Evolutionary conservation across 2,888 invertebrate genomes (phyloP), one percentile per base, ranked within the genome.

Genomic region (Mayetiola destructor): DNA sequence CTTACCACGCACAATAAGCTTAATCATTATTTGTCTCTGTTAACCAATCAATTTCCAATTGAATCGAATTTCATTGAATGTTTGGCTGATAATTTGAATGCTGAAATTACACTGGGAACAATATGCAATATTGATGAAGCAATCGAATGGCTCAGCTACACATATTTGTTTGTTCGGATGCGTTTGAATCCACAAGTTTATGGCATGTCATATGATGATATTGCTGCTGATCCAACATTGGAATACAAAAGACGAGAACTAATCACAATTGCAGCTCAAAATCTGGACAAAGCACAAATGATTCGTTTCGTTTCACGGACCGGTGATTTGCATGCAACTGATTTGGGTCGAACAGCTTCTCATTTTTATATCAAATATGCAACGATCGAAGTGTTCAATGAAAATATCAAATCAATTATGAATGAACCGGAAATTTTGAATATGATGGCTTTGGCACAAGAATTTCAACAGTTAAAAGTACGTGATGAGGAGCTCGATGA

Each of bases 331-430:
- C 80, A 80, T 63, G 74, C 83, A 2, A 88, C 86, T 2, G 82
- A 97, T 73, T 76, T 95, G 61, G 99, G 99, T 0, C 80, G 99
- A 57, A 97, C 93, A 14, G 95, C 99, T 0, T 95, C 95, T 67
- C 92, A 96, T 70, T 99, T 87, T 74, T 99, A 99, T 72, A 90
- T 99, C 60, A 96, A 94, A 61, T 88, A 89, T 68, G 91, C 92
- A 64, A 97, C 97, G 0, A 88, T 99, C 64, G 88, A 93, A 69
- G 81, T 86, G 20, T 92, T 96, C 71, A 93, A 94, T 71, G 87
- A 91, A 61, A 77, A 82, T 66, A 78, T 90, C 61, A 79, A 79
- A 58, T 80, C 85, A 36, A 77, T 86, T 27, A 92, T 95, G 89
- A 83, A 82, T 3, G 90, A 92, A 62, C 80, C 82, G 0, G 87